Evolutionary conservation across 2,113 vertebrate species (phyloP).

Genomic region (Strix uralensis): DNA sequence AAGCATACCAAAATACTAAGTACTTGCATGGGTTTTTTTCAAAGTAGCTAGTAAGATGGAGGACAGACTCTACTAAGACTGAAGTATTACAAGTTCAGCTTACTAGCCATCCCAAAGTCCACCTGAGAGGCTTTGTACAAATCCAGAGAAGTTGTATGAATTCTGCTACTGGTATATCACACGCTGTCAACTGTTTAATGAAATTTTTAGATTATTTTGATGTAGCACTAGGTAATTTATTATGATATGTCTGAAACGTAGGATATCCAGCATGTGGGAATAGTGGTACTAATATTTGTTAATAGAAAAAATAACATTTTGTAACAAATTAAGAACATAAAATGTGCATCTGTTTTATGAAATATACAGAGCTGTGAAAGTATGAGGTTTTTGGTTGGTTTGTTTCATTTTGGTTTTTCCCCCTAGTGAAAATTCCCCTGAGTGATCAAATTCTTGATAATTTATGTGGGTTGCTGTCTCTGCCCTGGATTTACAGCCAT

Average conservation of each 20-base stretch:
- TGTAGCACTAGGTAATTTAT: background rate
- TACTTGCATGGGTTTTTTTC: background rate
- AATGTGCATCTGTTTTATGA: background rate
- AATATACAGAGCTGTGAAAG: background rate
- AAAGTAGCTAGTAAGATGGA: background rate
- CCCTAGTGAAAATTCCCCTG: conserved; percentile 73
- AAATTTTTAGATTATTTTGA: background rate
- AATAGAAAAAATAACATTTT: background rate
- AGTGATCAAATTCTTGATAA: conserved; percentile 75
- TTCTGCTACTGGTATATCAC: background rate
- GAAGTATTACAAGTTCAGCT: background rate
- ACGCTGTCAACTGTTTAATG: background rate
- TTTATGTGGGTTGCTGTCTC: conserved; percentile 85
- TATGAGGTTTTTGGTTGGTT: background rate
- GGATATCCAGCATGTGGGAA: background rate
- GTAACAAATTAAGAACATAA: background rate
- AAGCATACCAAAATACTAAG: background rate
- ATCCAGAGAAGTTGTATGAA: background rate
- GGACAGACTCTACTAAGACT: background rate
- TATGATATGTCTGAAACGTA: background rate
- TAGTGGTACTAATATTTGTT: background rate
- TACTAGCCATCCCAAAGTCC: background rate
- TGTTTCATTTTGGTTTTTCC: background rate
- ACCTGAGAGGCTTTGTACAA: fast-evolving
- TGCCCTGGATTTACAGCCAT: conserved; percentile 89